phyloP scores from a whole-genome alignment of 92 coral and sea anemone genomes.

The Pocillopora grandis region DNA sequence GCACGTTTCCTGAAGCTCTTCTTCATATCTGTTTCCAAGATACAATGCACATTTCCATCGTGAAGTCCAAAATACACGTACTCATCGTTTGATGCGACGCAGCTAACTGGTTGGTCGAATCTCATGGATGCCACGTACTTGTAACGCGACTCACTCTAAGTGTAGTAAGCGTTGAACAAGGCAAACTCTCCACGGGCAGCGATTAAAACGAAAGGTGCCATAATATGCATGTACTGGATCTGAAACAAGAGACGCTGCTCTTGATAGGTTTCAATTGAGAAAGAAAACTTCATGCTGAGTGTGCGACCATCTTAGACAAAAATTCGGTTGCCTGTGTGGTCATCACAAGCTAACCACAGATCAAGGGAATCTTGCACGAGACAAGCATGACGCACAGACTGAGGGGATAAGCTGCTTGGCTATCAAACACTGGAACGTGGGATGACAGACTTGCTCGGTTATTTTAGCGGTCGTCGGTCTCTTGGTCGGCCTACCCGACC shows the following conservation, averaged over 20 bases:
- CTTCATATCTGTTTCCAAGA: conserved; percentile 75
- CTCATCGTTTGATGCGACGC: conserved; percentile 74
- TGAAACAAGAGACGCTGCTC: conserved; percentile 60
- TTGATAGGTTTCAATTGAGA: conserved; percentile 67
- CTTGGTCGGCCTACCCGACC: conserved; percentile 73
- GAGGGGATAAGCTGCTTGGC: conserved; percentile 74
- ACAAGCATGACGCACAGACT: conserved; percentile 90
- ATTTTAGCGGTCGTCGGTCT: conserved; percentile 73
- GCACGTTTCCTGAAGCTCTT: conserved; percentile 70
- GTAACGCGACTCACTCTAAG: conserved; percentile 51
- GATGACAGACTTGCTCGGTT: conserved; percentile 80
- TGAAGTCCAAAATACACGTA: conserved; percentile 83
- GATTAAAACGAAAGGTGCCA: conserved; percentile 62
- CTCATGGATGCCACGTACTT: conserved; percentile 57
- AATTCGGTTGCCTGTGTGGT: conserved; percentile 64
- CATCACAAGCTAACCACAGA: conserved; percentile 90
- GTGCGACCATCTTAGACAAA: conserved; percentile 68
- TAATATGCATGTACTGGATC: conserved; percentile 75
- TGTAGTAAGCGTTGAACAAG: conserved; percentile 61
- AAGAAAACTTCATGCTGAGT: conserved; percentile 70
- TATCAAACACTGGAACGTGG: conserved; percentile 86
- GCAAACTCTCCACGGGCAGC: conserved; percentile 71
- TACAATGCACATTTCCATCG: conserved; percentile 74
- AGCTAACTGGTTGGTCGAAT: conserved; percentile 70
- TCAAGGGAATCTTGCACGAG: conserved; percentile 67